Conservation (phyloP, 2,113 vertebrate species). For the Pantherophis guttatus region DNA sequence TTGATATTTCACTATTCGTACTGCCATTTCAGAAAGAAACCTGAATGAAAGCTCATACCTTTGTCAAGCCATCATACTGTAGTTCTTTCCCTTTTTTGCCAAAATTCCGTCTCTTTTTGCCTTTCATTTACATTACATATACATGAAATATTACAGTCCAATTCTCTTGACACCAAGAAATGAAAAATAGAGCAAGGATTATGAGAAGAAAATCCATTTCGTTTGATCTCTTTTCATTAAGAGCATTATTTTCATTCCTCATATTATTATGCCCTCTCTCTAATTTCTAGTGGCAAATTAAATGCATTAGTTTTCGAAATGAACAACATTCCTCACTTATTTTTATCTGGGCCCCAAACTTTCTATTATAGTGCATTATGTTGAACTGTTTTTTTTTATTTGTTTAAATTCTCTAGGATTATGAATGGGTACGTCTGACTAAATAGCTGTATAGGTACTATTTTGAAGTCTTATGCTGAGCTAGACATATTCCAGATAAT, state of each 20-base stretch:
- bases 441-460: conserved; percentile 47
- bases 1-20: neutral
- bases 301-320: conserved; percentile 29
- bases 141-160: conserved; percentile 13
- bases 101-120: neutral
- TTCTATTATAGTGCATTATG: conserved; percentile 48
- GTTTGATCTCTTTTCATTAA: neutral
- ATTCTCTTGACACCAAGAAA: conserved; percentile 18
- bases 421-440: conserved; percentile 57
- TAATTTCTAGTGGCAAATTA: conserved; percentile 5
- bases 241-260: neutral
- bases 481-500: conserved; percentile 60
- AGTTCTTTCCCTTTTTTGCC: neutral
- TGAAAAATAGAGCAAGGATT: neutral
- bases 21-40: neutral
- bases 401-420: conserved; percentile 18
- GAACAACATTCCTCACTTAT: neutral
- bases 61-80: neutral
- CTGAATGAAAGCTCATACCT: neutral
- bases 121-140: neutral
- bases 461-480: conserved; percentile 61
- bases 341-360: conserved; percentile 27
- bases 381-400: neutral
- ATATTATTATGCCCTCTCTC: neutral
- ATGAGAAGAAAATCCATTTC: neutral